Evolutionary conservation across 1,140 invertebrate genomes (phyloP).

Genomic region (Drosophila grimshawi): DNA sequence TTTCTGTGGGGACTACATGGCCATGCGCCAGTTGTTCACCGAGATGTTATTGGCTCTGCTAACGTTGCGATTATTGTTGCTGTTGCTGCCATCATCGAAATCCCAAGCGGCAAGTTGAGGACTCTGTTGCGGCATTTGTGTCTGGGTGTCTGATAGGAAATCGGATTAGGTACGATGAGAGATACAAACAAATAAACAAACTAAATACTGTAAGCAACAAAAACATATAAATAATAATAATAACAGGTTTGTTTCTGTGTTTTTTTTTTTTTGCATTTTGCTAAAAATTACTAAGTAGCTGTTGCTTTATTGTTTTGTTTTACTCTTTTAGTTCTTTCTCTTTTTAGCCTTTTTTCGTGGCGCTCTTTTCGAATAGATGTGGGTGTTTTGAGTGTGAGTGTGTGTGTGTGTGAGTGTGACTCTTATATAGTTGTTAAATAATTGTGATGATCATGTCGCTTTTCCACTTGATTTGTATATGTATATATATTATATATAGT

Average conservation of each 20-base stretch:
- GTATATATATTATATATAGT: slow-evolving; percentile 39
- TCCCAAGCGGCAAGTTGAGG: slow-evolving; percentile 33
- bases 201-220: slow-evolving; percentile 23
- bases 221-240: slow-evolving; percentile 45
- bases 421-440: slow-evolving; percentile 66
- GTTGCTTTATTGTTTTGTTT: slow-evolving; percentile 77
- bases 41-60: slow-evolving; percentile 41
- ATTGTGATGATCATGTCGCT: slow-evolving; percentile 70
- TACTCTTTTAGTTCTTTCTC: slow-evolving; percentile 45
- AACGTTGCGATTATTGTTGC: slow-evolving; percentile 31
- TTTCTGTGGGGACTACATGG: slow-evolving; percentile 33
- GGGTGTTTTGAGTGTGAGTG: slow-evolving; percentile 38
- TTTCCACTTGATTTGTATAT: slow-evolving; percentile 43
- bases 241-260: slow-evolving; percentile 40
- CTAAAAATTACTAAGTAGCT: slow-evolving; percentile 81
- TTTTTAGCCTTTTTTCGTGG: slow-evolving; percentile 35
- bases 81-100: slow-evolving; percentile 46
- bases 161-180: neutral
- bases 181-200: neutral
- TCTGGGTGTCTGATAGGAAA: slow-evolving; percentile 29
- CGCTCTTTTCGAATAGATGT: slow-evolving; percentile 29
- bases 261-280: slow-evolving; percentile 68
- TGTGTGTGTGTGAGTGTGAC: slow-evolving; percentile 28
- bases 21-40: slow-evolving; percentile 50
- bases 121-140: slow-evolving; percentile 31